phyloP scores from a whole-genome alignment of 2,888 invertebrate genomes.

The Harmothoe impar region DNA sequence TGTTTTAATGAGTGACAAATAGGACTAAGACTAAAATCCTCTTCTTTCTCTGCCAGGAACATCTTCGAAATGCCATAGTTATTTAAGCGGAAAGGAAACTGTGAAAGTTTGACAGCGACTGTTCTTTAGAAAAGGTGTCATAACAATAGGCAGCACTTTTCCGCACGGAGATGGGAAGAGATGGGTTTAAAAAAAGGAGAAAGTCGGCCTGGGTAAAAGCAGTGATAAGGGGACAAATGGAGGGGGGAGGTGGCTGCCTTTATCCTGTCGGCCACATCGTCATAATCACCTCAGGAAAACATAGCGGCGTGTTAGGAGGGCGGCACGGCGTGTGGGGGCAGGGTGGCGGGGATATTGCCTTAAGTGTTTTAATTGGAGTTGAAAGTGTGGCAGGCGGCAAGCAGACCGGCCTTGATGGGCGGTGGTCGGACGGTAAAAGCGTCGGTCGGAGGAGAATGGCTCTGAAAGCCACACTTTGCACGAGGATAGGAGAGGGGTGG shows the following conservation, averaged over 20 bases:
- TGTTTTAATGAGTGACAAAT: constrained; percentile 15
- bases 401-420: neutral
- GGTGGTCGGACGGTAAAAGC: neutral
- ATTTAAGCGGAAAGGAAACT: constrained; percentile 6
- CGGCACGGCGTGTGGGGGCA: too few relatives aligned
- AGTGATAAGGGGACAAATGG: constrained; percentile 29
- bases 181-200: neutral
- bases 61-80: neutral
- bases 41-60: neutral
- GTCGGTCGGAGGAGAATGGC: neutral
- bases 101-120: constrained; percentile 33
- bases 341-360: constrained; percentile 25
- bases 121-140: neutral
- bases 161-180: neutral
- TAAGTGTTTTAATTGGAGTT: constrained; percentile 54
- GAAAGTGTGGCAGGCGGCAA: constrained; percentile 29
- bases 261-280: neutral
- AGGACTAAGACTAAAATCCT: neutral
- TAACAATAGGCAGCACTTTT: constrained; percentile 21
- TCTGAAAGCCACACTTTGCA: constrained; percentile 17
- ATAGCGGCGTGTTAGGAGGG: neutral
- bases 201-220: neutral
- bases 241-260: neutral
- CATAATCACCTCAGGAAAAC: constrained; percentile 39
- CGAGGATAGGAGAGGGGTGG: neutral